These are phyloP conservation scores for Syrrhaptes paradoxus DNA, from an alignment of 2,113 vertebrate genomes.

Conservation along the genomic window DNA sequence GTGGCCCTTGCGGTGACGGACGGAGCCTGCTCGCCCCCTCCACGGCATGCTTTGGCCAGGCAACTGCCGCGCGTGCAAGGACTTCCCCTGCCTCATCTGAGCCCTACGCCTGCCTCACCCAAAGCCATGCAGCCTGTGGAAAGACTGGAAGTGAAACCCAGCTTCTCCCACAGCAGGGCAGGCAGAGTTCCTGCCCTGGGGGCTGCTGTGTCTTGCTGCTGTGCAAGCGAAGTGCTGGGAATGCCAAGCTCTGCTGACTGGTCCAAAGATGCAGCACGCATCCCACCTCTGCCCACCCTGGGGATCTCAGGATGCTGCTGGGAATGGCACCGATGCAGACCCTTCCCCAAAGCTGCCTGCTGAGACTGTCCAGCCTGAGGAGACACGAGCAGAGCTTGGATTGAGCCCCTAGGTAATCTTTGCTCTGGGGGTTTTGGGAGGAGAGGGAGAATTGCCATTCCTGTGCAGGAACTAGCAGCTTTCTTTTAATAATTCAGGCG, in stretches of 20 bases:
- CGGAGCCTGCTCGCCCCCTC: not conserved
- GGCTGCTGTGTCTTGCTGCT: rapidly evolving
- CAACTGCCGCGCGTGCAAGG: rapidly evolving
- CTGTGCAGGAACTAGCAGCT: not conserved
- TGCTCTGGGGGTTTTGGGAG: not conserved
- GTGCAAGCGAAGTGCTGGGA: not conserved
- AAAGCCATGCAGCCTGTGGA: not conserved
- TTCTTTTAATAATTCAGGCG: not conserved
- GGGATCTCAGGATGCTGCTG: not conserved
- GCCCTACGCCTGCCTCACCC: not conserved
- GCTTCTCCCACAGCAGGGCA: rapidly evolving
- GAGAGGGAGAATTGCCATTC: not conserved
- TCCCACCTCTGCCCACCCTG: rapidly evolving
- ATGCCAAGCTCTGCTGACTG: not conserved
- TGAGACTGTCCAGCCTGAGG: not conserved
- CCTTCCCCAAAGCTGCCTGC: rapidly evolving
- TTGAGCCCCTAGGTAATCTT: not conserved
- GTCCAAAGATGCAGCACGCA: too few species aligned
- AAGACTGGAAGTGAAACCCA: not conserved
- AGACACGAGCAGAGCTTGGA: not conserved
- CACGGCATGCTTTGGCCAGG: rapidly evolving
- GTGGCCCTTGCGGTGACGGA: rapidly evolving
- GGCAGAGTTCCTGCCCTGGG: not conserved
- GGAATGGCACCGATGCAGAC: not conserved
- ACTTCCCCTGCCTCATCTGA: not conserved